A percentile compares a stretch with the other conserved stretches of the same genome.
phyloP scores from a whole-genome alignment of 2,888 invertebrate genomes.

The Pristionchus mayeri region DNA sequence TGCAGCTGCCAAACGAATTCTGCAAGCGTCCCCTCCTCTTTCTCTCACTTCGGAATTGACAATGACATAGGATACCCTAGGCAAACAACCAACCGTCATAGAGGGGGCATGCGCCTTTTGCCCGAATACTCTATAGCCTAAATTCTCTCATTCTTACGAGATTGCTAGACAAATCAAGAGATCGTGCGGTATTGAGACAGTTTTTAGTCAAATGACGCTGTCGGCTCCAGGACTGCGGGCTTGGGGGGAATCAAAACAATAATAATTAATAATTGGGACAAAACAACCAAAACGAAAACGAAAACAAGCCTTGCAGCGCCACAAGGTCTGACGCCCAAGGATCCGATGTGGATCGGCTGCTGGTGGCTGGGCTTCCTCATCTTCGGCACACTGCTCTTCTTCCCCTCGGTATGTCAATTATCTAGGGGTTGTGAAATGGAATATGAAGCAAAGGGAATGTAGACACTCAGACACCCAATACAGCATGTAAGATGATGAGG shows the following conservation, averaged over 20 bases:
- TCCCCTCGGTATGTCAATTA: too few relatives aligned
- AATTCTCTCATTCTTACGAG: too few relatives aligned
- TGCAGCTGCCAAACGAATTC: too few relatives aligned
- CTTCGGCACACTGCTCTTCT: constrained; percentile 61
- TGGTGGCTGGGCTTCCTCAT: constrained; percentile 78
- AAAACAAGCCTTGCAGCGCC: constrained; percentile 67
- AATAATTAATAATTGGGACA: background rate
- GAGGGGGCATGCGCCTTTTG: background rate
- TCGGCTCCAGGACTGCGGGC: background rate
- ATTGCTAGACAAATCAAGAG: too few relatives aligned
- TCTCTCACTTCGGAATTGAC: background rate
- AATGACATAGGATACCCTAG: background rate
- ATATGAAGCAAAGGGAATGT: too few relatives aligned
- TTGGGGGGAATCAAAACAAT: background rate
- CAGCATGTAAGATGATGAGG: too few relatives aligned
- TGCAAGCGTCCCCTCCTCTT: background rate
- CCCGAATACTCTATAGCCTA: too few relatives aligned
- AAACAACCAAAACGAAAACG: background rate
- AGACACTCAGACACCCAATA: too few relatives aligned
- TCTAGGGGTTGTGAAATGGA: too few relatives aligned
- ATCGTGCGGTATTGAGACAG: too few relatives aligned
- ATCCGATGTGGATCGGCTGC: constrained; percentile 79
- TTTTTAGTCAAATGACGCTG: too few relatives aligned
- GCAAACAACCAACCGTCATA: background rate
- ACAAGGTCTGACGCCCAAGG: constrained; percentile 74